phyloP scores from a whole-genome alignment of 1,140 invertebrate species.

The Dryas iulia region DNA sequence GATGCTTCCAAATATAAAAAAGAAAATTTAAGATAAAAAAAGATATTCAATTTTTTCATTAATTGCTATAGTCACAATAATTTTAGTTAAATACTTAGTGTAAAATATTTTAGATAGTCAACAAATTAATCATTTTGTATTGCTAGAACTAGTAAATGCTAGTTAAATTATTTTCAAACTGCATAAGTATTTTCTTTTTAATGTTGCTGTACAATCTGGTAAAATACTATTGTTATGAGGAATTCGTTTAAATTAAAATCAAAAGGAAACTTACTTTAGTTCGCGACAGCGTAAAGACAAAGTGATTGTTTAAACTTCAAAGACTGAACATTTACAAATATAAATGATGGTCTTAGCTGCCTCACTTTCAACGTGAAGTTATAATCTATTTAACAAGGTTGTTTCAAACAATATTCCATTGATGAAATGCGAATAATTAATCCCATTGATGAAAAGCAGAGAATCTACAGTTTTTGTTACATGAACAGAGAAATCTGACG shows the following conservation, averaged over 20 bases:
- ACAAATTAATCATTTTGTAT: slow-evolving; percentile 20
- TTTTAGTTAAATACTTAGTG: slow-evolving; percentile 14
- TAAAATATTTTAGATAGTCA: slow-evolving; percentile 22
- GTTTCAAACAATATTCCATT: background rate
- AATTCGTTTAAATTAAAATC: background rate
- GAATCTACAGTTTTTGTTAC: too few species aligned
- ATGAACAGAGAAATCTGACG: too few species aligned
- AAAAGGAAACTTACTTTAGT: background rate
- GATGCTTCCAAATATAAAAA: background rate
- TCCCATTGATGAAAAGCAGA: too few species aligned
- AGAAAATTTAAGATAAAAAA: too few species aligned
- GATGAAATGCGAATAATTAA: too few species aligned
- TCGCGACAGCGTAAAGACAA: background rate
- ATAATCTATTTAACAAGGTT: background rate
- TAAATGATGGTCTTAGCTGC: background rate
- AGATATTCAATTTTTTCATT: background rate
- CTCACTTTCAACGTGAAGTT: background rate
- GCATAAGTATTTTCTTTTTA: background rate
- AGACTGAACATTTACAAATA: background rate
- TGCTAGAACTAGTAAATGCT: slow-evolving; percentile 18
- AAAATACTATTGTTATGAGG: background rate
- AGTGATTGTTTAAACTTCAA: background rate
- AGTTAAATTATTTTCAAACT: background rate
- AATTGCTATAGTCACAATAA: background rate
- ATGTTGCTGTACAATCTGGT: background rate